A percentile compares a stretch with the other conserved stretches of the same genome.
Conservation (phyloP, 2,113 vertebrate species). For the Neodontobutis hainanensis region DNA sequence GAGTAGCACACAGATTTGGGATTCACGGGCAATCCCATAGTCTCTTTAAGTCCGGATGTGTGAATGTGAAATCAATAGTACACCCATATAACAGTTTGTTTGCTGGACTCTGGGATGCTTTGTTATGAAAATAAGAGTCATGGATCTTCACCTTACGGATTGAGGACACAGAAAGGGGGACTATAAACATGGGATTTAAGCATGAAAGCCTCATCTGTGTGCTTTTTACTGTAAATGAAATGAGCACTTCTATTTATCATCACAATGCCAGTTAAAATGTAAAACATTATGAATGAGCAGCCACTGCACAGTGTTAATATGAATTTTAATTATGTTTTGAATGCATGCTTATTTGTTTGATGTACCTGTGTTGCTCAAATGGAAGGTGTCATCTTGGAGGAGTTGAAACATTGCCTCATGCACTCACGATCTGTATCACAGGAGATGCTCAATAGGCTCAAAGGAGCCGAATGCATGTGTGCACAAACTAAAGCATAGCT, state of each 20-base stretch:
- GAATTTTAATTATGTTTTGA: constrained; percentile 41
- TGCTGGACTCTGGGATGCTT: constrained; percentile 74
- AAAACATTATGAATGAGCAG: constrained; percentile 17
- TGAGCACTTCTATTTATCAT: constrained; percentile 49
- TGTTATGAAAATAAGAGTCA: constrained; percentile 73
- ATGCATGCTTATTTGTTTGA: constrained; percentile 64
- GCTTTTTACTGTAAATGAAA: constrained; percentile 21
- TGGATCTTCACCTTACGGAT: constrained; percentile 73
- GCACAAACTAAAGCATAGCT: constrained; percentile 51
- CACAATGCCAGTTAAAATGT: constrained; percentile 41
- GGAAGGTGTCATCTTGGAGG: constrained; percentile 45
- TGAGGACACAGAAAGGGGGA: constrained; percentile 68
- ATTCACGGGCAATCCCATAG: constrained; percentile 79
- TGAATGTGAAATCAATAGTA: constrained; percentile 86
- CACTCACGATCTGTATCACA: constrained; percentile 44
- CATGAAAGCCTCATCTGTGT: constrained; percentile 55
- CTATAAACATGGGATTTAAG: constrained; percentile 61
- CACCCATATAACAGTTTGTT: constrained; percentile 82
- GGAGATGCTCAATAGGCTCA: constrained; percentile 47
- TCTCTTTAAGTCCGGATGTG: constrained; percentile 78
- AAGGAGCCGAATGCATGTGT: constrained; percentile 51
- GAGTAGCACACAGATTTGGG: constrained; percentile 78
- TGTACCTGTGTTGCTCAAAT: constrained; percentile 61
- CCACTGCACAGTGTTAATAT: constrained; percentile 29
- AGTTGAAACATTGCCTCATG: constrained; percentile 39